These are phyloP conservation scores for Odontamblyopus rebecca DNA, from an alignment of 2,797 vertebrate genomes.

Conservation along the genomic window DNA sequence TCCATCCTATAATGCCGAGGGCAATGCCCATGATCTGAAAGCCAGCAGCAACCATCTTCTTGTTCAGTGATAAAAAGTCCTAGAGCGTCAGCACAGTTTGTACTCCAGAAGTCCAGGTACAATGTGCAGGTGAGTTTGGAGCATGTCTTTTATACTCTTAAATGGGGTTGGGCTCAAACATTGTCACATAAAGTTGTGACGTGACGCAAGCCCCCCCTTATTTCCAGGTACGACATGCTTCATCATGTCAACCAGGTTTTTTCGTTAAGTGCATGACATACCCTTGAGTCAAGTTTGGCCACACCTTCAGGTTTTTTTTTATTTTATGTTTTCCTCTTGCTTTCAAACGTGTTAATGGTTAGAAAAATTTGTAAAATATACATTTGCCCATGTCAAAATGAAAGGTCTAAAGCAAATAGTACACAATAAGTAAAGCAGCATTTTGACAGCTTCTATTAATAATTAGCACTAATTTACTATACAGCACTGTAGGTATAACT, in stretches of 20 bases:
- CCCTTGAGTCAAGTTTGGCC: slow-evolving; percentile 41
- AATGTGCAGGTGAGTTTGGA: slow-evolving; percentile 36
- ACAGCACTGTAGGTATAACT: background rate
- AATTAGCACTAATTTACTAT: background rate
- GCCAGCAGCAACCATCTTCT: slow-evolving; percentile 83
- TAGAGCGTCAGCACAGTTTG: slow-evolving; percentile 17
- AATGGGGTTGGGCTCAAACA: slow-evolving; percentile 53
- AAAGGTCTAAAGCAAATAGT: background rate
- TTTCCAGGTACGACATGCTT: slow-evolving; percentile 37
- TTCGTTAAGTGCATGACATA: slow-evolving; percentile 14
- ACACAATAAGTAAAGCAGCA: background rate
- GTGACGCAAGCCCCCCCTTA: slow-evolving; percentile 14
- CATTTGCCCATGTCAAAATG: background rate
- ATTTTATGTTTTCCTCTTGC: background rate
- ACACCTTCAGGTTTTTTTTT: background rate
- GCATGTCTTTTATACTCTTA: slow-evolving; percentile 62
- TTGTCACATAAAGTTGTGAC: slow-evolving; percentile 35
- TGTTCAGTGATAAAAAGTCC: slow-evolving; percentile 21
- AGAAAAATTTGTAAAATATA: background rate
- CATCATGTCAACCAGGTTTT: slow-evolving; percentile 48
- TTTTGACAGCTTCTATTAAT: background rate
- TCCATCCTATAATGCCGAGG: slow-evolving; percentile 88
- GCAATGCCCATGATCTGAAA: slow-evolving; percentile 89
- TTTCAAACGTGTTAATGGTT: background rate
- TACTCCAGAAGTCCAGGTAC: slow-evolving; percentile 32